Evolutionary conservation across 2,888 invertebrate genomes (phyloP), one percentile per base, ranked within the genome.

Genomic region (Tyria jacobaeae): DNA sequence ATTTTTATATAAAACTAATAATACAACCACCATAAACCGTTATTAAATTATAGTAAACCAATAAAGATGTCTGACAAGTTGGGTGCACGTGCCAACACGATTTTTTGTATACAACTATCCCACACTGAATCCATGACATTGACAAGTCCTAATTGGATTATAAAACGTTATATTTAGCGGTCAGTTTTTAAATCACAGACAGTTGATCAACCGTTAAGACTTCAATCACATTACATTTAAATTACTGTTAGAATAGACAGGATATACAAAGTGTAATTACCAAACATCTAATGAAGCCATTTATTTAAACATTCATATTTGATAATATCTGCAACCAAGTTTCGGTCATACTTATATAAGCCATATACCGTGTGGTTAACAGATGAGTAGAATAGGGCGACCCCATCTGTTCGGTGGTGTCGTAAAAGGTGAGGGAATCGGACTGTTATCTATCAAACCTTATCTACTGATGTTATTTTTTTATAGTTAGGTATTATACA

Each of bases 81-180:
- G 66, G 73, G 77, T 76, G 69, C 78, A 68, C 71, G 69, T 74
- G 74, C 73, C 76, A 76, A 67, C 35, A 48, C 35, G 14, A 7
- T 51, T 75, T 75, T 77, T 75, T 70, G 49, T 56, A 61, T 51
- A 65, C 41, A 25, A 27, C 14, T 14, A 35, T 21, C 75, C 81
- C 82, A 82, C 84, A 82, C 81, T 81, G 81, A 88, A 85, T 83
- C 83, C 75, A 83, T 85, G 85, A 85, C 88, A 79, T 78, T 86
- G 84, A 87, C 88, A 85, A 76, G 78, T 84, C 73, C 72, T 90
- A 89, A 90, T 88, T 91, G 84, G 86, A 84, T 88, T 84, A 85
- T 86, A 69, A 84, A 86, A 87, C 83, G 86, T 82, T 75, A 79
- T 83, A 83, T 88, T 89, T 88, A 88, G 80, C 71, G 70, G 72